Base-by-base conservation (phyloP, 2,113 vertebrate genomes). In the Ictalurus punctatus region DNA sequence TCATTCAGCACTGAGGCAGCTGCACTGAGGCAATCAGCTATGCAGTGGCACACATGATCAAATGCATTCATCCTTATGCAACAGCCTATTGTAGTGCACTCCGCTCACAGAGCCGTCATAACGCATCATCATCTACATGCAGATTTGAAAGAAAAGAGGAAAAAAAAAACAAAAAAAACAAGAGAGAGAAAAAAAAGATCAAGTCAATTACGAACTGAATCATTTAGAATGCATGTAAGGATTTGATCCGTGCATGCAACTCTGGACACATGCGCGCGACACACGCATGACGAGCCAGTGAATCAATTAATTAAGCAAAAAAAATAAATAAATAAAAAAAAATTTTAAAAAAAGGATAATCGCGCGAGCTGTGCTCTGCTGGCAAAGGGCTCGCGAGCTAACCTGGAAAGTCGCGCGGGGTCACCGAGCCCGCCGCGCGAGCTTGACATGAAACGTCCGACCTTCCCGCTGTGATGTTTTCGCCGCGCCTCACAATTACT, bases 341-440 rank as follows among this genome's bases (percentile, higher is more conserved):
- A n/a, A n/a, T n/a, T n/a, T n/a, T n/a, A 34, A 67, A 56, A 67
- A 23, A 69, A 16, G 4, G 81, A 14, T 37, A 59, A 80, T 80
- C 78, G 52, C 78, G 8, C 54, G 80, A 82, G 80, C 80, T 37
- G n/a, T 44, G 58, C 37, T 63, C 81, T 63, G 81, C 12, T 44
- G 58, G 34, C 16, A 92, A 91, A 91, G 87, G 87, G 86, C 88
- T 84, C 84, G 34, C 40, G 63, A 76, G 88, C 88, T 86, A 63
- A 96, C 95, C 96, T 96, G 95, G 95, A 94, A 94, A 92, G 94
- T 94, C 91, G 94, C 94, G 94, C 93, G 94, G 95, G 95, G 95
- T 96, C 96, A 96, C 94, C 91, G 91, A 91, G 94, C 93, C 92
- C 93, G 93, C 93, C 88, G 92, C 89, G 86, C 93, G 91, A 93